A percentile compares a stretch with the other conserved stretches of the same genome.
Conservation (phyloP, 1,140 invertebrate genomes). For the Trissolcus basalis region DNA sequence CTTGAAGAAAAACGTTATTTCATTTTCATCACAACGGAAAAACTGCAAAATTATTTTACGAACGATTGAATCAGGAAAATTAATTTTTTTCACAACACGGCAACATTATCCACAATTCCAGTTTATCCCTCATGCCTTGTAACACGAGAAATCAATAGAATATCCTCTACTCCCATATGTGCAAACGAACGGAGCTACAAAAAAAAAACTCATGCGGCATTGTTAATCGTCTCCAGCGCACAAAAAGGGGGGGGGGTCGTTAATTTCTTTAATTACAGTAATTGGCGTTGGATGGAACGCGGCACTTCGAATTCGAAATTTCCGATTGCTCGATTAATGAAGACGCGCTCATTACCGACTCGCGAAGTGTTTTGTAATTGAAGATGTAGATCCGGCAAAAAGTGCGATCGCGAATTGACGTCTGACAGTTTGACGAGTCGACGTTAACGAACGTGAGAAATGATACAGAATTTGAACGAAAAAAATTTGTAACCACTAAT, state of each 20-base stretch:
- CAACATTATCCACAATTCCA: conserved; percentile 11
- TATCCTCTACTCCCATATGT: conserved; percentile 17
- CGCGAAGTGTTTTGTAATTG: conserved; percentile 24
- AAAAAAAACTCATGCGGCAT: conserved; percentile 6
- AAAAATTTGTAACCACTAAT: too few relatives aligned
- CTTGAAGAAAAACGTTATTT: too few relatives aligned
- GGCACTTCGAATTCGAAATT: too few relatives aligned
- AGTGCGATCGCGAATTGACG: conserved; percentile 9
- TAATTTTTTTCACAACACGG: too few relatives aligned
- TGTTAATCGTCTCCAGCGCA: conserved; percentile 21
- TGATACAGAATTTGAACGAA: too few relatives aligned
- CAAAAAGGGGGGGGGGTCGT: conserved; percentile 10
- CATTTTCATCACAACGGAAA: too few relatives aligned
- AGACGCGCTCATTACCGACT: conserved; percentile 16
- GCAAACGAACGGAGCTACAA: neutral
- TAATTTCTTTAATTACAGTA: conserved; percentile 35
- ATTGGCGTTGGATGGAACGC: conserved; percentile 6
- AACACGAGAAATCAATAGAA: conserved; percentile 45
- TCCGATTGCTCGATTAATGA: conserved; percentile 23
- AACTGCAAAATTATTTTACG: too few relatives aligned
- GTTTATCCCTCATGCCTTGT: conserved; percentile 18
- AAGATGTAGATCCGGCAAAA: conserved; percentile 10
- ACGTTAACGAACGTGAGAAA: conserved; percentile 4
- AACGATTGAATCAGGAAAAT: too few relatives aligned
- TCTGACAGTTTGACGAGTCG: conserved; percentile 5